phyloP scores from a whole-genome alignment of 1,140 invertebrate genomes.

The Drosophila sechellia region DNA sequence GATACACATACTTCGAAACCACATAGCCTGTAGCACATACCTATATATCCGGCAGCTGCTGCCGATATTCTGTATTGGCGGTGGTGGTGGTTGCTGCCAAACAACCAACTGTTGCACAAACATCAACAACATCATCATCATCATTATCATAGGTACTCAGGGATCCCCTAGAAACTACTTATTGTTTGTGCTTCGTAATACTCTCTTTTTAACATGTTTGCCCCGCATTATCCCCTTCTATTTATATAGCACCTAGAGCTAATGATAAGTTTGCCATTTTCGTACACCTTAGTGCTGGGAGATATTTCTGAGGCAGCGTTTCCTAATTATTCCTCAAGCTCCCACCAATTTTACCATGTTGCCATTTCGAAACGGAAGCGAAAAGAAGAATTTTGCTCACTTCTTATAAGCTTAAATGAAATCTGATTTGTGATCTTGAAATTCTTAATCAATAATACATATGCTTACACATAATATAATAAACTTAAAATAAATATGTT shows the following conservation, averaged over 20 bases:
- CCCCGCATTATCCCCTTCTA: constrained; percentile 1
- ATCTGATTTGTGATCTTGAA: constrained; percentile 81
- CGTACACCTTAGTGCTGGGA: constrained; percentile 1
- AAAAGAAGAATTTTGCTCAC: constrained; percentile 13
- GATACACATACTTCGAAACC: constrained; percentile 14
- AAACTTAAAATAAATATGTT: constrained; percentile 67
- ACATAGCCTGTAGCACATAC: constrained; percentile 17
- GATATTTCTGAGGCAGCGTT: not conserved
- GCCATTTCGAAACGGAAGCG: constrained; percentile 40
- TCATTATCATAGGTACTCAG: constrained; percentile 1
- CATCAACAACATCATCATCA: constrained; percentile 7
- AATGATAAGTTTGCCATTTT: constrained; percentile 20
- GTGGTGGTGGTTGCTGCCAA: constrained; percentile 36
- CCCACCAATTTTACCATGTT: constrained; percentile 20
- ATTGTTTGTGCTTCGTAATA: not conserved
- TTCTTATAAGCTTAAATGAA: constrained; percentile 64
- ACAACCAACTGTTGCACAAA: constrained; percentile 51
- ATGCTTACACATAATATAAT: constrained; percentile 76
- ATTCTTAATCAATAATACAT: constrained; percentile 74
- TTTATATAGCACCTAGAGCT: constrained; percentile 34
- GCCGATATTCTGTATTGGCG: constrained; percentile 10
- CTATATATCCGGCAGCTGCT: constrained; percentile 49
- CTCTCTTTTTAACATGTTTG: constrained; percentile 1
- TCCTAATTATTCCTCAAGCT: constrained; percentile 3
- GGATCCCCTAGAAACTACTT: not conserved